Evolutionary conservation across 1,140 invertebrate genomes (phyloP), one percentile per base, ranked within the genome.

Genomic region (Penaeus indicus): DNA sequence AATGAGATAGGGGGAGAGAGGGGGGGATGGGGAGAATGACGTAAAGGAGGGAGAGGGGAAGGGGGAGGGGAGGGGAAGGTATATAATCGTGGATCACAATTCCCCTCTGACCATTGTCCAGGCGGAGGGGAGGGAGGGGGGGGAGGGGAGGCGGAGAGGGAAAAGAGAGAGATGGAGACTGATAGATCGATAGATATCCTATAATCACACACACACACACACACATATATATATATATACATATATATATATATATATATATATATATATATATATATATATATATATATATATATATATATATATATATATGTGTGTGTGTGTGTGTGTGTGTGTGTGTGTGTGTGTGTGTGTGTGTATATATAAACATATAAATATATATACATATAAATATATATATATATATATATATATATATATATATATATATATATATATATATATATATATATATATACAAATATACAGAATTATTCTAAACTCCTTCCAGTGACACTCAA

Each of bases 211-310:
- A 64, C n/a, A 64, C 63, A 64, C 63, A 64, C 63, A 64, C 63
- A 64, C 63, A 64, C 63, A 64, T n/a, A 64, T n/a, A 64, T n/a
- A 64, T 16, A 64, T n/a, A 64, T n/a, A 64, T n/a, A 64, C 63
- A 64, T n/a, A 64, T n/a, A 64, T n/a, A 64, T n/a, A 64, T n/a
- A 64, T n/a, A 64, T n/a, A 64, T n/a, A 64, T n/a, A 64, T n/a
- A 64, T n/a, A 64, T n/a, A 64, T n/a, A 64, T n/a, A 64, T 16
- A 64, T 64, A 64, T 64, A 64, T 64, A 64, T 64, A 64, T 64
- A 64, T 64, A 64, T 64, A 64, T 64, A 64, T 64, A 64, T 64
- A 64, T 64, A 64, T 64, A 64, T 64, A n/a, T 64, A n/a, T 64
- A n/a, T 64, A n/a, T 64, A n/a, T 64, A n/a, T 64, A n/a, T 64